Conservation (phyloP, 2,888 invertebrate species). For the Phaonia tiefii region DNA sequence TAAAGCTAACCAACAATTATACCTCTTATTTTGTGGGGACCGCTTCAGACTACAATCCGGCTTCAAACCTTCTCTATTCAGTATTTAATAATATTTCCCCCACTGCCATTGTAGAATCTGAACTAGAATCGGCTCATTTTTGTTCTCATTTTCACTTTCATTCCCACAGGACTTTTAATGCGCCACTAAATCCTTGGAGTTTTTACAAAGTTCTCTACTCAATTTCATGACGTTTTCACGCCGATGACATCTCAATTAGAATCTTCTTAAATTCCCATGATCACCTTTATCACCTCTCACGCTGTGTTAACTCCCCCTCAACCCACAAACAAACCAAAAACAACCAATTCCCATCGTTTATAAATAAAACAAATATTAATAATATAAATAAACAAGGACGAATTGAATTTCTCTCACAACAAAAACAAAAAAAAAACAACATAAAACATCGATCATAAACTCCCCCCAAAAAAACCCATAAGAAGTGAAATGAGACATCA, state of each 20-base stretch:
- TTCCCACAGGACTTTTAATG: not conserved
- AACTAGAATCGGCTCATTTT: too few relatives aligned
- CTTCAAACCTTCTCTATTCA: too few relatives aligned
- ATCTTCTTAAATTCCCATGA: conserved; percentile 64
- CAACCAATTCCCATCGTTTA: not conserved
- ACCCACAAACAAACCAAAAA: not conserved
- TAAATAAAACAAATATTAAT: conserved; percentile 23
- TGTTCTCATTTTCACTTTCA: not conserved
- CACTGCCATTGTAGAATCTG: too few relatives aligned
- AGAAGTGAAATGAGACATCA: too few relatives aligned
- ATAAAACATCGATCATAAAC: conserved; percentile 25
- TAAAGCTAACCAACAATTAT: too few relatives aligned
- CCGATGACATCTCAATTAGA: conserved; percentile 60
- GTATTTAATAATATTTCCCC: too few relatives aligned
- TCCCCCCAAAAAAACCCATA: not conserved
- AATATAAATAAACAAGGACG: conserved; percentile 12
- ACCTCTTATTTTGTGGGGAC: too few relatives aligned
- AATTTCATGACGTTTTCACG: not conserved
- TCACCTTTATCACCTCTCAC: conserved; percentile 58
- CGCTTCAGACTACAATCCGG: too few relatives aligned
- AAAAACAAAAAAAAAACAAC: not conserved
- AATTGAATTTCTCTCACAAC: not conserved
- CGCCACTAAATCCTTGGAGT: not conserved
- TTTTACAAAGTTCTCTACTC: not conserved
- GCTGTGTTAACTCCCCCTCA: not conserved